Evolutionary conservation across 2,113 vertebrate genomes (phyloP).

Genomic region (Myrmecophaga tridactyla): DNA sequence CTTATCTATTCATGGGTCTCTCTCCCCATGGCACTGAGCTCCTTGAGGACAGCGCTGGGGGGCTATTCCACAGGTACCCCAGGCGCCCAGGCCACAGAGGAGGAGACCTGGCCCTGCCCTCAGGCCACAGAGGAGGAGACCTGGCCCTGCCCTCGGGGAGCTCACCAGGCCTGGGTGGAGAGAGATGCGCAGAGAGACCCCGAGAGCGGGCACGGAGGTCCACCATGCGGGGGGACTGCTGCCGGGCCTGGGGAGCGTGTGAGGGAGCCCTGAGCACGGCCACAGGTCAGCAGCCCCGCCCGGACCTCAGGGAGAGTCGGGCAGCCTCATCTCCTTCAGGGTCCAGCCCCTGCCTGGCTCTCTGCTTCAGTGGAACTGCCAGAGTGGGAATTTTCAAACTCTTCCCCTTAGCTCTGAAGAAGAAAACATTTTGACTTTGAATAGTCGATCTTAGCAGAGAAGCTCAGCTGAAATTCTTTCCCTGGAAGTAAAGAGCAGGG

Average conservation of each 20-base stretch:
- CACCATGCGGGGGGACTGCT: neutral
- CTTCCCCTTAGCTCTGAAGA: constrained; percentile 10
- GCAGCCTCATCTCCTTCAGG: neutral
- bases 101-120: no score
- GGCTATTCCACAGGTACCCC: neutral
- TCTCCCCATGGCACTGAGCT: neutral
- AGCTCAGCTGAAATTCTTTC: neutral
- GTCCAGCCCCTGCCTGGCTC: neutral
- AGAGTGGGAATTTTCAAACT: constrained; percentile 13
- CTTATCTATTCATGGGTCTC: neutral
- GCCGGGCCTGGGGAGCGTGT: neutral
- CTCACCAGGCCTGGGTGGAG: neutral
- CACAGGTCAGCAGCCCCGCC: neutral
- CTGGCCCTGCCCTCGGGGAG: neutral
- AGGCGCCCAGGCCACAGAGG: neutral
- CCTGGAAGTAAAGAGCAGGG: neutral
- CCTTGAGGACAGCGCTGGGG: neutral
- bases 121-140: neutral
- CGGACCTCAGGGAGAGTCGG: neutral
- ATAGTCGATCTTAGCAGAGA: constrained; percentile 26
- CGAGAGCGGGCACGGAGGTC: accelerated
- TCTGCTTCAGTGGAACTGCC: neutral
- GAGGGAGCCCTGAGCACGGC: neutral
- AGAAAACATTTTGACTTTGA: constrained; percentile 39
- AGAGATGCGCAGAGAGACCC: neutral